Conservation (phyloP, 2,113 vertebrate species). For the Cinclus cinclus region DNA sequence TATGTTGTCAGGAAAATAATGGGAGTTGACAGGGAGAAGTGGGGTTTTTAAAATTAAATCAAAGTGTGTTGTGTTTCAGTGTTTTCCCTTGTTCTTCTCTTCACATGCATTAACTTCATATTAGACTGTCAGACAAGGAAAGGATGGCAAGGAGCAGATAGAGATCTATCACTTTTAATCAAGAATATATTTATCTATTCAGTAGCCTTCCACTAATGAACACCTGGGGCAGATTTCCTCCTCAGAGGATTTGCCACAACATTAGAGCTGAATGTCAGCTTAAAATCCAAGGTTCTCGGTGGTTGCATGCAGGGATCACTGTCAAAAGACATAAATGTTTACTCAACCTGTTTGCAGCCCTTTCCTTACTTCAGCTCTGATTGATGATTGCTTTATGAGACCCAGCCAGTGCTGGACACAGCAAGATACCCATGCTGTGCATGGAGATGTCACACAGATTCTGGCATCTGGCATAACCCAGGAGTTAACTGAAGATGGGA, state of each 20-base stretch:
- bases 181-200: background rate
- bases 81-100: background rate
- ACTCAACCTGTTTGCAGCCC: background rate
- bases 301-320: background rate
- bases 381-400: background rate
- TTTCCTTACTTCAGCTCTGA: background rate
- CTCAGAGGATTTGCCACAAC: background rate
- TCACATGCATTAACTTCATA: background rate
- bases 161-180: background rate
- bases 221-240: background rate
- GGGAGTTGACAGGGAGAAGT: background rate
- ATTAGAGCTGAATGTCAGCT: background rate
- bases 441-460: fast-evolving
- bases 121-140: background rate
- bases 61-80: background rate
- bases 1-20: background rate
- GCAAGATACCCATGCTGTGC: background rate
- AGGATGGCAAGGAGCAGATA: background rate
- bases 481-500: background rate
- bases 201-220: background rate
- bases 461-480: background rate
- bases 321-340: background rate
- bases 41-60: background rate
- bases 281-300: background rate
- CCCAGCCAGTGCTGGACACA: fast-evolving